These are phyloP conservation scores for Pseudopleuronectes americanus DNA, from an alignment of 2,797 vertebrate species.

Conservation along the genomic window DNA sequence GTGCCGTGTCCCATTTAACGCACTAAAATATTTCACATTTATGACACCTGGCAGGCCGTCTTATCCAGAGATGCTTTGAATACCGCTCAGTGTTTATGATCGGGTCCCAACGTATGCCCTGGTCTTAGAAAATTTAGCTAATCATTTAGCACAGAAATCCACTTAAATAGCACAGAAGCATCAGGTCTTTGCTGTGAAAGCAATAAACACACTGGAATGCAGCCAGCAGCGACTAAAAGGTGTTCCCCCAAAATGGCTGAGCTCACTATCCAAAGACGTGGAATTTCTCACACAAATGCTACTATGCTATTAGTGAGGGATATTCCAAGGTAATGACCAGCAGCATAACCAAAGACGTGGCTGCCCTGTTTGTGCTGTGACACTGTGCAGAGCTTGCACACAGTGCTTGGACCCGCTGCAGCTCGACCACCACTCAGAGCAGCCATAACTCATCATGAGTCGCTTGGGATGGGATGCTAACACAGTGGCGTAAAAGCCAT, in stretches of 20 bases:
- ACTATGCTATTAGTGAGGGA: background rate
- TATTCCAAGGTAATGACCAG: slow-evolving; percentile 7
- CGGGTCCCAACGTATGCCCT: background rate
- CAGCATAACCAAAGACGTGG: slow-evolving; percentile 2
- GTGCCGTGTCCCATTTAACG: slow-evolving; percentile 6
- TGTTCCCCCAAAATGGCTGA: background rate
- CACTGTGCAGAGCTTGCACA: slow-evolving; percentile 2
- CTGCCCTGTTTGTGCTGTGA: slow-evolving; percentile 3
- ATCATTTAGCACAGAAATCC: slow-evolving; percentile 5
- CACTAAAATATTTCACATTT: slow-evolving; percentile 38
- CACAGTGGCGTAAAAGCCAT: slow-evolving; percentile 49
- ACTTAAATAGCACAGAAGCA: slow-evolving; percentile 12
- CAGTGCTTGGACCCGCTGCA: slow-evolving; percentile 2
- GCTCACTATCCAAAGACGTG: slow-evolving; percentile 3
- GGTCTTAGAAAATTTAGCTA: background rate
- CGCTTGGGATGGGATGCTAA: slow-evolving; percentile 50
- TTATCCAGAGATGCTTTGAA: slow-evolving; percentile 2
- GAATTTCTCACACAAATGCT: slow-evolving; percentile 27
- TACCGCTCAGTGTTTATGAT: slow-evolving; percentile 16
- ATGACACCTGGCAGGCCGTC: slow-evolving; percentile 8
- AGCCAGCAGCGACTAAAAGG: background rate
- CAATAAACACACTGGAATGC: background rate
- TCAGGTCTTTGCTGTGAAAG: slow-evolving; percentile 1
- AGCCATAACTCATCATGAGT: slow-evolving; percentile 56
- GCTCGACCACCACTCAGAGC: slow-evolving; percentile 28